Evolutionary conservation across 2,888 invertebrate species (phyloP).

Genomic region (Thera obeliscata): DNA sequence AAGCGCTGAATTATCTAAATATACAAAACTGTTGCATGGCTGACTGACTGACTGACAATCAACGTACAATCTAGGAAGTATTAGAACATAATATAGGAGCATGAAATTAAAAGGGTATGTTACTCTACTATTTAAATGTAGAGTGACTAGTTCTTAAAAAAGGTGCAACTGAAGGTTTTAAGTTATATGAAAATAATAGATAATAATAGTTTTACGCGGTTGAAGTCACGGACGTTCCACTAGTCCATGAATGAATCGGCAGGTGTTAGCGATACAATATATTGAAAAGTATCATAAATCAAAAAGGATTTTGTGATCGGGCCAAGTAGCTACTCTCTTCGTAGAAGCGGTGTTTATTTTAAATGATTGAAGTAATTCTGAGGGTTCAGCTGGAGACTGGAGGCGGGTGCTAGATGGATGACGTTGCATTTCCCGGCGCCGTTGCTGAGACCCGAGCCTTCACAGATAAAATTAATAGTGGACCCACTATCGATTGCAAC

Average conservation of each 20-base stretch:
- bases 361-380: conserved; percentile 72
- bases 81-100: neutral
- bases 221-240: neutral
- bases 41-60: neutral
- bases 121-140: no score
- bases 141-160: no score
- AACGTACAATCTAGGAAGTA: neutral
- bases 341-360: conserved; percentile 75
- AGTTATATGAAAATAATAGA: no score
- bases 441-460: conserved; percentile 57
- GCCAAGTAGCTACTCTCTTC: conserved; percentile 64
- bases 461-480: conserved; percentile 74
- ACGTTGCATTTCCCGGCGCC: conserved; percentile 67
- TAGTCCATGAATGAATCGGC: conserved; percentile 50
- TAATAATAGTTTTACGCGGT: neutral
- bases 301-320: conserved; percentile 63
- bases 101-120: neutral
- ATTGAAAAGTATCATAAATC: conserved; percentile 65
- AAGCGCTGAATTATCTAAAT: conserved; percentile 20
- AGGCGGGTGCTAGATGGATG: conserved; percentile 70
- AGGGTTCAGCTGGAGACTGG: conserved; percentile 57
- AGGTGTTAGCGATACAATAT: conserved; percentile 59
- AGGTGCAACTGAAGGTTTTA: no score
- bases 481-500: conserved; percentile 68
- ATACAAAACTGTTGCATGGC: neutral